These are phyloP conservation scores for Ceratosolen fusciceps DNA, from an alignment of 1,140 invertebrate species.

Conservation along the genomic window DNA sequence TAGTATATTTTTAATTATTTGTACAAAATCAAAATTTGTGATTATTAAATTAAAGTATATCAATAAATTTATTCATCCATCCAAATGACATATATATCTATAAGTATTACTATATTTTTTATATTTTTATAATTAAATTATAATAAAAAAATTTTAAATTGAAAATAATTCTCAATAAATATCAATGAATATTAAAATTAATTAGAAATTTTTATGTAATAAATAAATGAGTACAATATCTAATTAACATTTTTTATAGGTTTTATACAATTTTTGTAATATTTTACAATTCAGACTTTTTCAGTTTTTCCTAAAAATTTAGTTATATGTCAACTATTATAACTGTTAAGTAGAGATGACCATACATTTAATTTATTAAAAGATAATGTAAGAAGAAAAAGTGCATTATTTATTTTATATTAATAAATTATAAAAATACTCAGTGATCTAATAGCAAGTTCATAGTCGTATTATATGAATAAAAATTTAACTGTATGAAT, in stretches of 20 bases:
- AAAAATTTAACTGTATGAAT: slow-evolving; percentile 40
- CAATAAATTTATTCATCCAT: not conserved
- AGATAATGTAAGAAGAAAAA: too few relatives aligned
- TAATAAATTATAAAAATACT: slow-evolving; percentile 50
- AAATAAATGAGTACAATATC: slow-evolving; percentile 31
- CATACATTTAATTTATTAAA: too few relatives aligned
- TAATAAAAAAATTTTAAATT: not conserved
- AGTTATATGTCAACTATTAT: slow-evolving; percentile 36
- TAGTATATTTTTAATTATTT: not conserved
- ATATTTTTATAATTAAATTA: not conserved
- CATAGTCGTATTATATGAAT: slow-evolving; percentile 43
- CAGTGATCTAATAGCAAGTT: slow-evolving; percentile 31
- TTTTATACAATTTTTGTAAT: slow-evolving; percentile 46
- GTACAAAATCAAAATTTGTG: not conserved
- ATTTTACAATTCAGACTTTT: slow-evolving; percentile 47
- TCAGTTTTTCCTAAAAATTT: slow-evolving; percentile 35
- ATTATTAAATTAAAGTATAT: not conserved
- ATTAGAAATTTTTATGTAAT: too few relatives aligned
- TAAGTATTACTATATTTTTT: not conserved
- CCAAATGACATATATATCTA: not conserved
- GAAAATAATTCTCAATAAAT: not conserved
- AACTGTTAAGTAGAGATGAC: too few relatives aligned
- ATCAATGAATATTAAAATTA: not conserved
- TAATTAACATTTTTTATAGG: slow-evolving; percentile 20
- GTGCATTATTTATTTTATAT: slow-evolving; percentile 22